Conservation (phyloP, 1,140 invertebrate species). For the Scaptodrosophila lebanonensis region DNA sequence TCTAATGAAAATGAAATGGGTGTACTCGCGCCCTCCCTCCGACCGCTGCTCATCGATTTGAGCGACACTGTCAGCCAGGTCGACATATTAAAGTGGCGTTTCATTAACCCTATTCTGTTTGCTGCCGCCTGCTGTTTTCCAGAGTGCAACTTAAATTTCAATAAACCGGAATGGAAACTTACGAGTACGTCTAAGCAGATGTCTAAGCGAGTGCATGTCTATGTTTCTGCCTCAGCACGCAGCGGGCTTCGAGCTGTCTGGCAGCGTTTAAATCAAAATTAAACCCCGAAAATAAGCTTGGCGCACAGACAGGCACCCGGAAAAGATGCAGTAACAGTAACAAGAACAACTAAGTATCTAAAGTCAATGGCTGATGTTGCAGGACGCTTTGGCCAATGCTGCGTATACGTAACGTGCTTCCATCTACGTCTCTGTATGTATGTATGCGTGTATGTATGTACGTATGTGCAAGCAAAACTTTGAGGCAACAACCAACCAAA, state of each 20-base stretch:
- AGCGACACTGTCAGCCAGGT: not conserved
- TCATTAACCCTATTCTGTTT: constrained; percentile 48
- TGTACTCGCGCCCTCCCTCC: not conserved
- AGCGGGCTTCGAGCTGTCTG: constrained; percentile 58
- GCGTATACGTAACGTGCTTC: constrained; percentile 59
- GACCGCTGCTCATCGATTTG: constrained; percentile 24
- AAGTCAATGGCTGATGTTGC: constrained; percentile 41
- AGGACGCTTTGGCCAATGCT: constrained; percentile 20
- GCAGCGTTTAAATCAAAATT: constrained; percentile 71
- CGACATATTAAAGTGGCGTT: constrained; percentile 44
- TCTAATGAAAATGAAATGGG: constrained; percentile 66
- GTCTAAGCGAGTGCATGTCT: constrained; percentile 47
- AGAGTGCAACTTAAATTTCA: constrained; percentile 56
- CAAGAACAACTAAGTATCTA: constrained; percentile 51
- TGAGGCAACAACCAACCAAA: too few relatives aligned
- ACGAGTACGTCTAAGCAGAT: constrained; percentile 7
- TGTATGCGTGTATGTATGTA: not conserved
- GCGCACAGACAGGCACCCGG: constrained; percentile 1
- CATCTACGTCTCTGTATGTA: constrained; percentile 8
- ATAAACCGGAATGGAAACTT: constrained; percentile 18
- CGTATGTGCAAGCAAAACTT: constrained; percentile 28
- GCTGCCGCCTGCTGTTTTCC: constrained; percentile 1
- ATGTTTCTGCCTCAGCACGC: constrained; percentile 60
- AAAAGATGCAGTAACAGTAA: constrained; percentile 29
- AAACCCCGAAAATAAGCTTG: constrained; percentile 65